Percentiles rank a stretch among this genome's conserved stretches.
These are phyloP conservation scores for Agrochola lota DNA, from an alignment of 2,888 invertebrate species.

Conservation along the genomic window DNA sequence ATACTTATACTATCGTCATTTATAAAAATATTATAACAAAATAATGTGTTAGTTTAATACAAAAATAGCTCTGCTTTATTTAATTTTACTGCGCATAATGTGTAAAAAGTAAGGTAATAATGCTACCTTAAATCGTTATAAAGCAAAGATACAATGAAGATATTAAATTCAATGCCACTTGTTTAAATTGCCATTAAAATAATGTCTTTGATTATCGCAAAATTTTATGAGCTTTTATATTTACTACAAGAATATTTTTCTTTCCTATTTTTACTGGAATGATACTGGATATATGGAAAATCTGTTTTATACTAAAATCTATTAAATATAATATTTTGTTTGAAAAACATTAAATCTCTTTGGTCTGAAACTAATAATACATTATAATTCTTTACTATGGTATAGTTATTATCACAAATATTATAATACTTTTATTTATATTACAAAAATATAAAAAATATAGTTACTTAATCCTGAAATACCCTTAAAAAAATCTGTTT, in stretches of 20 bases:
- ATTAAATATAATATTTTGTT: constrained; percentile 7
- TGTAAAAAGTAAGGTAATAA: constrained; percentile 8
- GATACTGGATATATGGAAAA: constrained; percentile 26
- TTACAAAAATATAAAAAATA: constrained; percentile 31
- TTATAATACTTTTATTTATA: constrained; percentile 40
- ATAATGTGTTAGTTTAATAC: constrained; percentile 27
- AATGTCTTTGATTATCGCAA: constrained; percentile 56
- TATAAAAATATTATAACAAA: constrained; percentile 36
- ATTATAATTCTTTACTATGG: constrained; percentile 15
- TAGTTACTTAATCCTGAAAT: background rate
- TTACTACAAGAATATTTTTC: constrained; percentile 21
- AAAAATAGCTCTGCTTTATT: constrained; percentile 34
- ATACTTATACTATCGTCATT: constrained; percentile 53
- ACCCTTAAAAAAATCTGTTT: background rate
- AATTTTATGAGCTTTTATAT: constrained; percentile 39
- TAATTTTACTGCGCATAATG: background rate
- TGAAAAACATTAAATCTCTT: constrained; percentile 61
- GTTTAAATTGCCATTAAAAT: constrained; percentile 19
- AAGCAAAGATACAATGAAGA: background rate
- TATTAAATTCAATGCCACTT: constrained; percentile 12
- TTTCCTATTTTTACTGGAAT: constrained; percentile 51
- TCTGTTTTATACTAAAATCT: background rate
- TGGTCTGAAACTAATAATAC: constrained; percentile 68
- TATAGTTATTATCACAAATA: constrained; percentile 43
- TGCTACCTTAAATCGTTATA: background rate